Evolutionary conservation across 1,140 invertebrate species (phyloP).

Genomic region (Zophobas morio): DNA sequence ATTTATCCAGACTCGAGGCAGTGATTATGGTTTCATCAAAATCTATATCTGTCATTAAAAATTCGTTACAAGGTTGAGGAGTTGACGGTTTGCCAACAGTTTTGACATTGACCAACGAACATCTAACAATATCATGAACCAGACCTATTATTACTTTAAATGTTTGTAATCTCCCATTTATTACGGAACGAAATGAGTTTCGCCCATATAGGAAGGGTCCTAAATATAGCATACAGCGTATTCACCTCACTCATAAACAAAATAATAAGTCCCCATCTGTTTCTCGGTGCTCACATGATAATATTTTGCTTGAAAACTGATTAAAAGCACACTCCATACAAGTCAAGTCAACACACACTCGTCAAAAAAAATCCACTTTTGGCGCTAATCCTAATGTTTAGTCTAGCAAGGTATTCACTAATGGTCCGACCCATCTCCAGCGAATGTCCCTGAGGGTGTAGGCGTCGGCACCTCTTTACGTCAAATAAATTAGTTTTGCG

Average conservation of each 20-base stretch:
- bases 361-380: slow-evolving; percentile 7
- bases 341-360: not conserved
- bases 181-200: slow-evolving; percentile 17
- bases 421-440: slow-evolving; percentile 10
- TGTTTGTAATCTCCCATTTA: slow-evolving; percentile 15
- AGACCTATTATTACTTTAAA: slow-evolving; percentile 5
- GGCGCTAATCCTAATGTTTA: slow-evolving; percentile 20
- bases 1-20: too few relatives aligned
- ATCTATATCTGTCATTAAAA: not conserved
- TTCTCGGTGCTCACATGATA: not conserved
- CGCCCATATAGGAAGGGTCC: not conserved
- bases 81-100: not conserved
- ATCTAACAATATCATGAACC: not conserved
- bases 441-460: not conserved
- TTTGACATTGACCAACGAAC: slow-evolving; percentile 2
- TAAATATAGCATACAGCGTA: slow-evolving; percentile 22
- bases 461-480: not conserved
- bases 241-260: slow-evolving; percentile 24
- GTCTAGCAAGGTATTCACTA: slow-evolving; percentile 23
- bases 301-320: slow-evolving; percentile 26
- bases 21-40: too few relatives aligned
- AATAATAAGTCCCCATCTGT: slow-evolving; percentile 13
- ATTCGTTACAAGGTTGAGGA: slow-evolving; percentile 11
- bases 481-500: slow-evolving; percentile 13
- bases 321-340: slow-evolving; percentile 4